phyloP scores from a whole-genome alignment of 2,888 invertebrate genomes.

The Pteria penguin region DNA sequence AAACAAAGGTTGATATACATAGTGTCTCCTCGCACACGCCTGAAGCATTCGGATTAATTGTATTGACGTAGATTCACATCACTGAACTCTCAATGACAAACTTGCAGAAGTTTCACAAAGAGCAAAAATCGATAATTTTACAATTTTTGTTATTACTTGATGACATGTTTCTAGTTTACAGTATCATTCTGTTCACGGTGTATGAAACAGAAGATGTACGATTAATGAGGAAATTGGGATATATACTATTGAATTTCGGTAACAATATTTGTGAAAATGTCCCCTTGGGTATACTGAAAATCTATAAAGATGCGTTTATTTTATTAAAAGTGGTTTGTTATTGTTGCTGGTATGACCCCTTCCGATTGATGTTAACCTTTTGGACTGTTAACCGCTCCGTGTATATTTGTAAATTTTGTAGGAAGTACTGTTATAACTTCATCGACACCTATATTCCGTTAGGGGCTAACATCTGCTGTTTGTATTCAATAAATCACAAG shows the following conservation, averaged over 20 bases:
- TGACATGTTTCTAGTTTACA: no score
- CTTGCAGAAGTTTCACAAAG: neutral
- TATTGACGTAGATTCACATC: neutral
- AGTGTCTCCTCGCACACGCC: no score
- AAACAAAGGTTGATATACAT: no score
- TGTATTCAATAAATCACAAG: slow-evolving; percentile 39
- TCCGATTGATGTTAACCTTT: neutral
- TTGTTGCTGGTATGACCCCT: no score
- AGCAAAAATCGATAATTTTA: neutral
- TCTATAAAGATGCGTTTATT: no score
- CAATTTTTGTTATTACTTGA: neutral
- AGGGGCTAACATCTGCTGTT: slow-evolving; percentile 15
- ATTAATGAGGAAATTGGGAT: no score
- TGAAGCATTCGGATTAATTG: neutral
- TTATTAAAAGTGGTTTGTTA: no score
- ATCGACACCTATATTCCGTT: neutral
- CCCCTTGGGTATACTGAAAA: neutral
- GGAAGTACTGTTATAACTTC: neutral
- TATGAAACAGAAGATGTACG: no score
- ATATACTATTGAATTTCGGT: no score
- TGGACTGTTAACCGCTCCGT: neutral
- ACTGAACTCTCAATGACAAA: neutral
- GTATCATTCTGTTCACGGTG: no score
- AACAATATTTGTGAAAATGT: neutral
- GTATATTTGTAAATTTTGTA: neutral